Evolutionary conservation across 2,113 vertebrate species (phyloP), one percentile per base, ranked within the genome.

Genomic region (Pyxicephalus adspersus): DNA sequence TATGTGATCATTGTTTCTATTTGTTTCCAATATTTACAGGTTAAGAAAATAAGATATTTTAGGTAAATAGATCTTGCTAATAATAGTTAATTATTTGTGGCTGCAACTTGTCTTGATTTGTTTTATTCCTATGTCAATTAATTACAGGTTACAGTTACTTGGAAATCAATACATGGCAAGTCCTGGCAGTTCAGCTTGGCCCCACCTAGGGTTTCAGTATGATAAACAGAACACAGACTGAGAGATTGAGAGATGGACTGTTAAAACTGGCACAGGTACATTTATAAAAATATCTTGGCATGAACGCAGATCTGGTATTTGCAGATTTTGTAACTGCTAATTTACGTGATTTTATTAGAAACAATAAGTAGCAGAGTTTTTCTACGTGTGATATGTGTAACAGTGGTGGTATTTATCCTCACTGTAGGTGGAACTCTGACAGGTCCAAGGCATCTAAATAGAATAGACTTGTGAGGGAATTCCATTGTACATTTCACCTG

Each of bases 61-160:
- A 25, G 58, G 31, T 78, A 77, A 86, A 85, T 88, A 85, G 83
- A 77, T 64, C 80, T 70, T 81, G 74, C 16, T 51, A 25, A 31
- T 74, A 89, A 83, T 74, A 83, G 20, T 16, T 31, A 28, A 45
- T 79, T 75, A 80, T n/a, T 65, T 83, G 72, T 86, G 83, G 83
- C 64, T 79, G 74, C 73, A 85, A 81, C 84, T 83, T 81, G 60
- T 76, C 83, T 86, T 85, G 83, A 85, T 80, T 74, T 73, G 61
- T 68, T 87, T 87, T 84, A 61, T 84, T 90, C 83, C 84, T 83
- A 38, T 75, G 45, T 81, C 67, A 65, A 80, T 83, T 81, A 85
- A 87, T 77, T 83, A 45, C 77, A 86, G 83, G 73, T 84, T 86
- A 87, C 90, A 81, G 85, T 89, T 88, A 87, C 83, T 73, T 71